Percentiles rank a stretch among this genome's conserved stretches.
phyloP scores from a whole-genome alignment of 2,888 invertebrate genomes.

The Dolichopus griseipennis region DNA sequence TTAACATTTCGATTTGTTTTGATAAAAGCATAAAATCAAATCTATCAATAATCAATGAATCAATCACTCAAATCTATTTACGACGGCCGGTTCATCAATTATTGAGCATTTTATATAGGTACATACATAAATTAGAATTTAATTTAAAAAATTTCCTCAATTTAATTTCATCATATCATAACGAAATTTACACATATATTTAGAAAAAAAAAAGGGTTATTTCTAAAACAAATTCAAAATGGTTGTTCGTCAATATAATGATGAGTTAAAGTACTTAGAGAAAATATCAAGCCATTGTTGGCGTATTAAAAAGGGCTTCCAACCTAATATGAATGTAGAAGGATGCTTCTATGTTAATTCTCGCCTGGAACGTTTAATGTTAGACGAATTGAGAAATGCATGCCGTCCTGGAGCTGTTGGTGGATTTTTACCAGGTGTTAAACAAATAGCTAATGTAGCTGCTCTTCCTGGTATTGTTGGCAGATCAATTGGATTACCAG shows the following conservation, averaged over 20 bases:
- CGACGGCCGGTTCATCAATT: too few species aligned
- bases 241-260: conserved; percentile 85
- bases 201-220: too few species aligned
- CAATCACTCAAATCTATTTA: too few species aligned
- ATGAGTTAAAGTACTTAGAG: conserved; percentile 88
- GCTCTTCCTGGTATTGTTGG: conserved; percentile 96
- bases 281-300: conserved; percentile 76
- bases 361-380: conserved; percentile 86
- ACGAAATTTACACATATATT: too few species aligned
- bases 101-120: too few species aligned
- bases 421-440: conserved; percentile 95
- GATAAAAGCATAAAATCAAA: too few species aligned
- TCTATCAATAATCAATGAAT: too few species aligned
- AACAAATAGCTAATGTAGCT: conserved; percentile 98
- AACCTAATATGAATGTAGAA: conserved; percentile 99
- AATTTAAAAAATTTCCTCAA: too few species aligned
- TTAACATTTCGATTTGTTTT: too few species aligned
- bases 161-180: too few species aligned
- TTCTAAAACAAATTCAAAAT: conserved; percentile 45
- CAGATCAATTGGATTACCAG: conserved; percentile 86
- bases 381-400: conserved; percentile 88
- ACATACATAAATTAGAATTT: too few species aligned
- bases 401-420: conserved; percentile 85
- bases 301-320: conserved; percentile 96
- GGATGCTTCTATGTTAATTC: conserved; percentile 94